Base-by-base conservation (phyloP, 2,888 invertebrate genomes). In the Hedychridium roseum region DNA sequence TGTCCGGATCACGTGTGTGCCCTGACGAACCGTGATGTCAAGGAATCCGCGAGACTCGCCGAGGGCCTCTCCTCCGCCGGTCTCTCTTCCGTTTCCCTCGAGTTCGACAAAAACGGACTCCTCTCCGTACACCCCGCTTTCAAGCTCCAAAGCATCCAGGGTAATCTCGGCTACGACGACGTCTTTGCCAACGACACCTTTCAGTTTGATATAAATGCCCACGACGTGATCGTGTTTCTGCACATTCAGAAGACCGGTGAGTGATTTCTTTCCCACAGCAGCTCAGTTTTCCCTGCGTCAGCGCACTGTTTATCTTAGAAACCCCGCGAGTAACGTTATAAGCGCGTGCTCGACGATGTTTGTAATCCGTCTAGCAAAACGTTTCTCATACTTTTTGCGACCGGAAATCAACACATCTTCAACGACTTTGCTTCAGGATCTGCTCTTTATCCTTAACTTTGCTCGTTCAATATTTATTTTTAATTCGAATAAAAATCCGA, bases 211-310 rank as follows among this genome's bases (percentile, higher is more conserved):
- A 90, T 94, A 81, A 90, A 91, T 76, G 92, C 91, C 7, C 91
- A 93, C 73, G 98, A 99, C 82, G 98, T 99, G 45, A 91, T 99
- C 85, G 97, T 99, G 43, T 88, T 99, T 85, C 82, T 99, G 63
- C 98, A 99, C 80, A 97, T 99, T 79, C 99, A 99, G 81, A 99
- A 99, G 83, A 99, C 98, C 41, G 98, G 84, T 82, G 60, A 69
- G 71, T 64, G 31, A 34, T 9, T 5, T 23, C 9, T 23, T 6
- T 23, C 9, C 23, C 23, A 23, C n/a, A n/a, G n/a, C n/a, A n/a
- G n/a, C n/a, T n/a, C n/a, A n/a, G n/a, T n/a, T n/a, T n/a, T n/a
- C n/a, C n/a, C n/a, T n/a, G n/a, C n/a, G n/a, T n/a, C n/a, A n/a
- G n/a, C n/a, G n/a, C n/a, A n/a, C n/a, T n/a, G n/a, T n/a, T n/a